Conservation (phyloP, 2,113 vertebrate genomes). For the Rallus limicola region DNA sequence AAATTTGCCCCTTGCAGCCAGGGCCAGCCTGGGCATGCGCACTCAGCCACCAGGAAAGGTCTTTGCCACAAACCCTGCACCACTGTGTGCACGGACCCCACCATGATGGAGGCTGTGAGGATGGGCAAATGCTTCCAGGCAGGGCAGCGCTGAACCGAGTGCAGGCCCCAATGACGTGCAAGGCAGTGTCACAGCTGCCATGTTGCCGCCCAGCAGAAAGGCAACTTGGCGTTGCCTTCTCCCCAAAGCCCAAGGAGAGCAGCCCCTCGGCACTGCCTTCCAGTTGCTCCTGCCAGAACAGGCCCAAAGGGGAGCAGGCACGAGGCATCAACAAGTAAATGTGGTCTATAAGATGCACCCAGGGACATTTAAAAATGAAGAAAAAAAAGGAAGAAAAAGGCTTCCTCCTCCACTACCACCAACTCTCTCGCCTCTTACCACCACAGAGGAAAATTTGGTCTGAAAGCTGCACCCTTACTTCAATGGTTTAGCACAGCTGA, state of each 20-base stretch:
- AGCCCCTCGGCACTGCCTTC: not conserved
- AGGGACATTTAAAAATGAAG: not conserved
- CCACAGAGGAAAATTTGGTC: not conserved
- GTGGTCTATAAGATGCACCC: not conserved
- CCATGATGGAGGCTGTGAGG: not conserved
- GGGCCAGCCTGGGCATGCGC: fast-evolving
- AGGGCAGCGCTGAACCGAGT: not conserved
- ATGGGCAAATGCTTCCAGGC: fast-evolving
- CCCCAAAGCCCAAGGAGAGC: not conserved
- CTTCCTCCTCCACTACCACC: not conserved
- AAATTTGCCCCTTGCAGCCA: not conserved
- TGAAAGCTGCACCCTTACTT: not conserved
- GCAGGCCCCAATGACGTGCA: fast-evolving
- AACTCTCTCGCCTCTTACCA: not conserved
- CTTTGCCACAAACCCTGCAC: not conserved
- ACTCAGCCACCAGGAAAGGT: not conserved
- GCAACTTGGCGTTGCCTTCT: not conserved
- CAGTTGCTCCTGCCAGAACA: not conserved
- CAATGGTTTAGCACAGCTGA: not conserved
- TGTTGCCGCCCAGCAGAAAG: not conserved
- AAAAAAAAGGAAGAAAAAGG: not conserved
- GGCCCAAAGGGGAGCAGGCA: not conserved
- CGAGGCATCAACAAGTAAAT: not conserved
- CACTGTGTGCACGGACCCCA: not conserved
- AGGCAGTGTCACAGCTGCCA: fast-evolving